Evolutionary conservation across 2,113 vertebrate species (phyloP), one percentile per base, ranked within the genome.

Genomic region (Mirza zaza): DNA sequence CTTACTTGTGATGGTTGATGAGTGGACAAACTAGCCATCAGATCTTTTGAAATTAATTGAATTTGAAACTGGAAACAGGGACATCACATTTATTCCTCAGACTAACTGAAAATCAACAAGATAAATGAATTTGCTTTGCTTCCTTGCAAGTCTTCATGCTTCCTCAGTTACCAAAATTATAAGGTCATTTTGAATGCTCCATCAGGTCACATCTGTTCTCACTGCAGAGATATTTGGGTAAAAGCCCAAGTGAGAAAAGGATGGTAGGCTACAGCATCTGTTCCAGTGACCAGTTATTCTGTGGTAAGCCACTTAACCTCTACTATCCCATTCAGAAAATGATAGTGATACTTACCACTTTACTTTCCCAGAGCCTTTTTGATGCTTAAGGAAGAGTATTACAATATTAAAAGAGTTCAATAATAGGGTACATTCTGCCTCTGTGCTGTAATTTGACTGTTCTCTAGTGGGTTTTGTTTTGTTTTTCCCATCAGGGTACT

Each of bases 61-160:
- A 45, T 93, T 93, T 61, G n/a, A 73, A 90, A 67, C 67, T 91
- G 48, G 81, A 87, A 75, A 48, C 81, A 90, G 80, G 52, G n/a
- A 75, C 55, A 57, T 48, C 48, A 18, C n/a, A 92, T 34, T 90
- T 90, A 88, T 36, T 94, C 59, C 70, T 84, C 61, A 94, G 34
- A 63, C 50, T 95, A 27, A 91, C 39, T 76, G 59, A 83, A 94
- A 76, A 84, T 84, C 70, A 57, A 42, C 32, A 81, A 71, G 84
- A 73, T 79, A 55, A 89, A 50, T 82, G 32, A 89, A 27, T 89
- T 88, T 20, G 73, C 39, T 91, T 61, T 85, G 45, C 79, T 89
- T 63, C 85, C 52, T 70, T 88, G 18, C 3, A 45, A 63, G 59
- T 70, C 84, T 48, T 73, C 57, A 45, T 50, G 88, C 59, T 34